These are phyloP conservation scores for Cryptocephalus primarius DNA, from an alignment of 2,888 invertebrate genomes.

Conservation along the genomic window DNA sequence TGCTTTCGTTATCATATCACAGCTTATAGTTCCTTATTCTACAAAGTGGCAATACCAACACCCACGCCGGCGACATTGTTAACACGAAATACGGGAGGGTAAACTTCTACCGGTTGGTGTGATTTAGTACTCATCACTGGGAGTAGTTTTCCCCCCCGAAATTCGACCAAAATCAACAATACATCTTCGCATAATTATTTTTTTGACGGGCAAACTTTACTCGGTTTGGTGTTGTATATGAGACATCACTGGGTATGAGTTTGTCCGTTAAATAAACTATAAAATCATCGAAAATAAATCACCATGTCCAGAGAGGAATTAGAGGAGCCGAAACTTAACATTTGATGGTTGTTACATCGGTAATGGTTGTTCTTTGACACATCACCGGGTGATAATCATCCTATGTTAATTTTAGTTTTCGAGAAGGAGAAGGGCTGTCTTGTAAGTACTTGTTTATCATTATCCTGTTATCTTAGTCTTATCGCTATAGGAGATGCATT, in stretches of 20 bases:
- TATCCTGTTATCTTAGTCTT: no score
- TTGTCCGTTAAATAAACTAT: conserved; percentile 3
- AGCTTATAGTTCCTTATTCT: conserved; percentile 33
- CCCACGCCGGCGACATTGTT: not conserved
- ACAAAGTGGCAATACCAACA: not conserved
- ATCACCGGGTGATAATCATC: conserved; percentile 32
- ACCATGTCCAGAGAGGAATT: not conserved
- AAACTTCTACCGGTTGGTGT: conserved; percentile 1
- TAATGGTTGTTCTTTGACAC: conserved; percentile 12
- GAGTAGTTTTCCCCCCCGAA: conserved; percentile 1
- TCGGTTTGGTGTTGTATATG: conserved; percentile 13
- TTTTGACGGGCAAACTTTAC: conserved; percentile 10
- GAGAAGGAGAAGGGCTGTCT: no score
- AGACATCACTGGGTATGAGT: conserved; percentile 17
- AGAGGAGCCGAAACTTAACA: conserved; percentile 3
- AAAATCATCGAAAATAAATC: not conserved
- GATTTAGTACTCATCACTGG: not conserved
- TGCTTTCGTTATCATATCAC: conserved; percentile 31
- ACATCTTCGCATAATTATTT: not conserved
- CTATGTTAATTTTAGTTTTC: conserved; percentile 10
- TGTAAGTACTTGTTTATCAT: no score
- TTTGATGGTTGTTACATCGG: conserved; percentile 21
- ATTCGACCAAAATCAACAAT: not conserved
- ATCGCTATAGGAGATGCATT: no score
- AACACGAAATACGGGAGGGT: not conserved